Percentiles rank a stretch among this genome's conserved stretches.
These are phyloP conservation scores for Argopecten irradians DNA, from an alignment of 1,140 invertebrate genomes.

Conservation along the genomic window DNA sequence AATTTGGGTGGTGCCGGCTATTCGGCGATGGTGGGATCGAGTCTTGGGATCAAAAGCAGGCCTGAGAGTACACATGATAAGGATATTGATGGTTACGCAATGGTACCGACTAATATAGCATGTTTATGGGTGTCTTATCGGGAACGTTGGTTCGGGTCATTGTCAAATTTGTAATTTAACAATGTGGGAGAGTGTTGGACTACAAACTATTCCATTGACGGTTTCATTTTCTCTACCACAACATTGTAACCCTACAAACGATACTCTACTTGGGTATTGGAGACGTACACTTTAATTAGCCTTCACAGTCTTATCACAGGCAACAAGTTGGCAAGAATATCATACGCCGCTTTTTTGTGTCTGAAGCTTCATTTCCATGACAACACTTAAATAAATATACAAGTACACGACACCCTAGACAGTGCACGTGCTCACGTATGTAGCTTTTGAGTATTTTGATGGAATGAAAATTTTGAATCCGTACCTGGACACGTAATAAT, in stretches of 20 bases:
- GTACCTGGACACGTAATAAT: background rate
- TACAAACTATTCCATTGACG: background rate
- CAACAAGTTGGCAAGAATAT: background rate
- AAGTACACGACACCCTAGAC: background rate
- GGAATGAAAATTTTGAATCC: background rate
- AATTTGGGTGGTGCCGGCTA: background rate
- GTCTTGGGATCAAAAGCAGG: constrained; percentile 6
- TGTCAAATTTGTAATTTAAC: background rate
- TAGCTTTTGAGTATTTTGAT: background rate
- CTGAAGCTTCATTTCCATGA: background rate
- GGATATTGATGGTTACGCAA: background rate
- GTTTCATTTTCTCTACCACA: background rate
- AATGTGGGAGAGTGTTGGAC: constrained; percentile 8
- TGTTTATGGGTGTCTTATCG: background rate
- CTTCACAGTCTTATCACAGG: background rate
- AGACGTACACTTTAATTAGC: background rate
- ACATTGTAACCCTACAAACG: background rate
- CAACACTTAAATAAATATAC: background rate
- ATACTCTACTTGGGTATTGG: too few species aligned
- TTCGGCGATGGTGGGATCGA: background rate
- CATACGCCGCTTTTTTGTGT: background rate
- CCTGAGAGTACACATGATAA: background rate
- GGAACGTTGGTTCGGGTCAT: background rate
- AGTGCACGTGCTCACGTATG: background rate
- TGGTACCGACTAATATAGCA: background rate